Base-by-base conservation (phyloP, 2,888 invertebrate genomes). In the Xanthia togata region DNA sequence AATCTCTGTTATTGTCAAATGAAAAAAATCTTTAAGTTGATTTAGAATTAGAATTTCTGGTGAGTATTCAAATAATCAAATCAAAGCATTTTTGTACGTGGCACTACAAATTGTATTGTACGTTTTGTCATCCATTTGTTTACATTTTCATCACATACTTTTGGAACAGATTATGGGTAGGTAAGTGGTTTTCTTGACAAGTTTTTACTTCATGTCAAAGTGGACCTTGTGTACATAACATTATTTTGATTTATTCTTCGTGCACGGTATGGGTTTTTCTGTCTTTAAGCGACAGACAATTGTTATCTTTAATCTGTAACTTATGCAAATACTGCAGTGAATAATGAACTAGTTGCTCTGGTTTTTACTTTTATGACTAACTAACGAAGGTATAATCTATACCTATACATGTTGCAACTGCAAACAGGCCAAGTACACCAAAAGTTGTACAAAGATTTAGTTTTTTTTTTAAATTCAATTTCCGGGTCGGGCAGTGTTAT, bases 181-280 rank as follows among this genome's bases (percentile, higher is more conserved):
- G 65, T 63, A 17, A 70, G 9, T n/a, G 35, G 20, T 38, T 62
- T 38, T 38, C 38, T 44, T 55, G 9, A 17, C 11, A 53, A 76
- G 23, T 20, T 26, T 38, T 47, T 31, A 35, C 5, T 26, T 23
- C 17, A 38, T 20, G 14, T 38, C 38, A 47, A 38, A 78, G 14
- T 26, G n/a, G 44, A 50, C 76, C 78, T 76, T 78, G 68, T 77
- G 65, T 38, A 38, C 12, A n/a, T 26, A 47, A 38, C 23, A 57
- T 78, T 50, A 78, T 60, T 76, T 78, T 76, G 79, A 76, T 69
- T 76, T 76, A 78, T 78, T 50, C 11, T 41, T 41, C 47, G 78
- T 69, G 59, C n/a, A 31, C 38, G 5, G 20, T n/a, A 26, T 41
- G 53, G 55, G 47, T 55, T 63, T 55, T 63, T 63, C 31, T 57